phyloP scores from a whole-genome alignment of 2,797 vertebrate species.

The Cossypha dichroa region DNA sequence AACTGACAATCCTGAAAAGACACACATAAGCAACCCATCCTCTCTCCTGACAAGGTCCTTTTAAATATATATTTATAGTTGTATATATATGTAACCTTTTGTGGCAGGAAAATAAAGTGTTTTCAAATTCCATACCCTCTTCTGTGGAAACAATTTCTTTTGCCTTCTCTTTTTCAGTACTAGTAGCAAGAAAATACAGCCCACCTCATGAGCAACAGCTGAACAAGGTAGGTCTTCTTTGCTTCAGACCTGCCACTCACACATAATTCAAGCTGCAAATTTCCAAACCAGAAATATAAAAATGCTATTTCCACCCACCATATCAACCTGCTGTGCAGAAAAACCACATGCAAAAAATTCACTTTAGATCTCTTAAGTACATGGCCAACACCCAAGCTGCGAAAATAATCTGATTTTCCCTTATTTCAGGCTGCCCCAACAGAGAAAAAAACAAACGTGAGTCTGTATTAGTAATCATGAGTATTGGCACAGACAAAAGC shows the following conservation, averaged over 20 bases:
- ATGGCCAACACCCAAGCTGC: background rate
- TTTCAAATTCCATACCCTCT: background rate
- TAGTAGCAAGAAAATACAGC: background rate
- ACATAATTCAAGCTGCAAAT: background rate
- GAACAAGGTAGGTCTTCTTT: background rate
- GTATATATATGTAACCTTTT: background rate
- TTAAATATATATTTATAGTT: background rate
- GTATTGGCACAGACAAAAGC: background rate
- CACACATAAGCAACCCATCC: background rate
- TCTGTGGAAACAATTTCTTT: background rate
- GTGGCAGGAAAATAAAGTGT: background rate
- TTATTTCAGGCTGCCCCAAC: background rate
- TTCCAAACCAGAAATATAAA: background rate
- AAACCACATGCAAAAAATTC: background rate
- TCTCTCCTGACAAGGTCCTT: background rate
- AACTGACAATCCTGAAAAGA: background rate
- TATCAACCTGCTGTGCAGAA: background rate
- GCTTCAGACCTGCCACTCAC: slow-evolving; percentile 17
- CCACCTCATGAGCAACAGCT: background rate
- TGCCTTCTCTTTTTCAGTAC: background rate
- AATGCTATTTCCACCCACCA: background rate
- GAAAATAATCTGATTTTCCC: background rate
- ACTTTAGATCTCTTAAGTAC: background rate
- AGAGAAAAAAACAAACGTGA: fast-evolving
- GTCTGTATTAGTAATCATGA: background rate